Base-by-base conservation (phyloP, 2,113 vertebrate species). In the Nematolebias whitei region DNA sequence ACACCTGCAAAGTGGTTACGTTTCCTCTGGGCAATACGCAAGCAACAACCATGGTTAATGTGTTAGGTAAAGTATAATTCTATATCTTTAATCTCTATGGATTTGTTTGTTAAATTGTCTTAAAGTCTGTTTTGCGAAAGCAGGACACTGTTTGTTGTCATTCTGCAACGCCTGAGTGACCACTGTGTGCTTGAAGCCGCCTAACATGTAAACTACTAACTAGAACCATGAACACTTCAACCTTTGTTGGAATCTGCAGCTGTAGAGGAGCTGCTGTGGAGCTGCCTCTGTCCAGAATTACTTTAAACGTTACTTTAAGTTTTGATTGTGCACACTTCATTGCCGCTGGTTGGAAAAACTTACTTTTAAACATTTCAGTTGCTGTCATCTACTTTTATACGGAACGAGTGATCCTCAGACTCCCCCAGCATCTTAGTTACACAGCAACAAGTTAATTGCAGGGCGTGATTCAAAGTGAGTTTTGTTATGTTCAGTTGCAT, bases 1-100 rank as follows among this genome's bases (percentile, higher is more conserved):
- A 99, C 81, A 92, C 93, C 87, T 99, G 97, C 89, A 98, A 98
- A 91, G 96, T 95, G 80, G 94, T 92, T 63, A 99, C 96, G 11
- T 99, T 98, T 83, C 96, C 97, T 12, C 90, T 96, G 87, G 98
- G 98, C 89, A 97, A 96, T 86, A 91, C 92, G 0, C 94, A 98
- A 67, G 93, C 96, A 0, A 94, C 96, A 65, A 95, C 94, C 78
- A 87, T 59, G 2, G 89, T 99, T 70, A 93, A 95, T 67, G 92
- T 99, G 43, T 87, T 98, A 78, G 98, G 97, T 99, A 94, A 85
- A 83, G 95, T 92, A 74, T n/a, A 61, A 10, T 41, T 57, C 12
- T 41, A 18, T 68, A 18, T 45, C 23, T 55, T 35, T 13, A 19
- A 29, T 64, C 35, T 5, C 58, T 40, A 73, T 13, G 44, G 26